Conservation (phyloP, 2,888 invertebrate genomes). For the Heliconius ethilla region DNA sequence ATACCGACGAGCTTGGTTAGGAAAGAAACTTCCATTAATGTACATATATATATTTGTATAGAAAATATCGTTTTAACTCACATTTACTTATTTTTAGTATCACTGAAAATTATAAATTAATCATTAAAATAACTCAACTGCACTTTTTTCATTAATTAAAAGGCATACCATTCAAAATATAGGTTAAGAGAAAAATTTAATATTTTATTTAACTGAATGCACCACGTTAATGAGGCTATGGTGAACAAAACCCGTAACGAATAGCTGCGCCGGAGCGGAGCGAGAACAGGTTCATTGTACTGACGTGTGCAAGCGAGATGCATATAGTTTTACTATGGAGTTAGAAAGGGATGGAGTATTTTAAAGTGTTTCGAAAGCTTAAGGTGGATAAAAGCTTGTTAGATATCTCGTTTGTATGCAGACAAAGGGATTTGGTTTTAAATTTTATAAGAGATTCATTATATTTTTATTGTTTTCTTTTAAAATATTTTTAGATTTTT, state of each 20-base stretch:
- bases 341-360: background rate
- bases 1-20: too few species aligned
- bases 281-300: constrained; percentile 63
- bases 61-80: background rate
- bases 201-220: constrained; percentile 23
- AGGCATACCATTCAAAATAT: constrained; percentile 24
- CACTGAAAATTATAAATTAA: background rate
- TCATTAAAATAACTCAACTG: background rate
- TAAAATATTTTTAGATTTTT: background rate
- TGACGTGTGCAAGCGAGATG: constrained; percentile 47
- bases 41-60: background rate
- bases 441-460: background rate
- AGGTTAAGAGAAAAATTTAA: constrained; percentile 28
- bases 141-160: background rate
- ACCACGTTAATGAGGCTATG: constrained; percentile 43
- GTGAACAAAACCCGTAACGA: constrained; percentile 50
- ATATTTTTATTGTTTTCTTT: background rate
- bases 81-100: background rate
- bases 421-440: background rate
- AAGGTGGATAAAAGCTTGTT: constrained; percentile 16
- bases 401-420: constrained; percentile 11
- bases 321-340: constrained; percentile 12
- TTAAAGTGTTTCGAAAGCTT: constrained; percentile 13
- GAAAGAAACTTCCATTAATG: too few species aligned
- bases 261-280: constrained; percentile 61